These are phyloP conservation scores for Hypsopygia costalis DNA, from an alignment of 2,888 invertebrate genomes.

Conservation along the genomic window DNA sequence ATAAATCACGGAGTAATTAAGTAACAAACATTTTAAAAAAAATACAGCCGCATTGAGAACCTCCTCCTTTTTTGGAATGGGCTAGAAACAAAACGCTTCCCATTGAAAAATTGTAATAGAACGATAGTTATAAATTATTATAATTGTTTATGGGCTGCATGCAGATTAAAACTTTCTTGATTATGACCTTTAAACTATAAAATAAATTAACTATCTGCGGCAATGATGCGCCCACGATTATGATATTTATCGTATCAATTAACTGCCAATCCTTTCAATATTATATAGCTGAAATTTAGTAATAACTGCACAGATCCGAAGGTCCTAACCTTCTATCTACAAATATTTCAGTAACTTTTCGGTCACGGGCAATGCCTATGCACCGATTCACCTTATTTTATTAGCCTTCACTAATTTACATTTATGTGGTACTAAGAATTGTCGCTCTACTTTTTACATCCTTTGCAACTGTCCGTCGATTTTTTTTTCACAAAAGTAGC, in stretches of 20 bases:
- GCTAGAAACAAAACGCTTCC: no score
- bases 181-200: no score
- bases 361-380: constrained; percentile 37
- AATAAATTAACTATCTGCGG: no score
- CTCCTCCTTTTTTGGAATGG: no score
- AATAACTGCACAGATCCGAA: constrained; percentile 17
- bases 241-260: constrained; percentile 16
- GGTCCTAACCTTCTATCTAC: constrained; percentile 33
- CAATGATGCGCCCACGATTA: constrained; percentile 29
- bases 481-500: no score
- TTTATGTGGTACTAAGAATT: constrained; percentile 18
- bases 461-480: constrained; percentile 6
- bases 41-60: no score
- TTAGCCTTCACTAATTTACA: constrained; percentile 33
- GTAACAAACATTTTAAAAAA: no score
- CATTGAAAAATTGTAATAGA: no score
- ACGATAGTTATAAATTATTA: no score
- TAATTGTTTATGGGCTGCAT: no score
- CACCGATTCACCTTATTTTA: constrained; percentile 30
- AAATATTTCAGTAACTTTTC: constrained; percentile 31
- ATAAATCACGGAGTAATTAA: no score
- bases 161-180: no score
- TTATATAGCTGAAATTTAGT: not conserved
- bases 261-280: constrained; percentile 2
- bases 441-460: constrained; percentile 20